Evolutionary conservation across 2,888 invertebrate genomes (phyloP).

Genomic region (Eulithis testata): DNA sequence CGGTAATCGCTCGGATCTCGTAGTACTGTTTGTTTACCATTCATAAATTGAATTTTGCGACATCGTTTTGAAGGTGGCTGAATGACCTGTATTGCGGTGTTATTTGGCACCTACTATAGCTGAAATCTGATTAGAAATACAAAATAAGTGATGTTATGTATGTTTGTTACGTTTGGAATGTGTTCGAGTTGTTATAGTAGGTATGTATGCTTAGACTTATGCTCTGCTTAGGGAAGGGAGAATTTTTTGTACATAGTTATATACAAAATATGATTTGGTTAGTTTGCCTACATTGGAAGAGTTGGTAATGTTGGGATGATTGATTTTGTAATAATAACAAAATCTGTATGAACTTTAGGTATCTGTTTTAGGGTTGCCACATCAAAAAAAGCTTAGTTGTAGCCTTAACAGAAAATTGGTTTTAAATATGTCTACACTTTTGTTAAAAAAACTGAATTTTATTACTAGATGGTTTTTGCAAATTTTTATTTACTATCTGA

Average conservation of each 20-base stretch:
- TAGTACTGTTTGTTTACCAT: no score
- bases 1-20: no score
- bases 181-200: conserved; percentile 4
- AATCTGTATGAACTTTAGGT: not conserved
- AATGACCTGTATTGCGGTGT: no score
- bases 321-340: not conserved
- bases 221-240: not conserved
- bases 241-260: not conserved
- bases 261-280: not conserved
- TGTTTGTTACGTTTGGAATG: conserved; percentile 9
- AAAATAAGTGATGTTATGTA: conserved; percentile 2
- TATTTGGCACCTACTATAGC: no score
- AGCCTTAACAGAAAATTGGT: not conserved
- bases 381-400: not conserved
- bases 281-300: not conserved
- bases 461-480: not conserved
- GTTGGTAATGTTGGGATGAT: not conserved
- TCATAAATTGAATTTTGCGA: no score
- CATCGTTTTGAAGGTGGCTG: no score
- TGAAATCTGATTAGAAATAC: conserved; percentile 1
- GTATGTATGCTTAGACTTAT: not conserved
- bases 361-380: not conserved
- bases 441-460: not conserved
- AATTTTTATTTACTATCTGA: not conserved
- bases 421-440: not conserved